Evolutionary conservation across 53 echinoderm and acorn worm genomes (phyloP).

Genomic region (Holothuria leucospilota): DNA sequence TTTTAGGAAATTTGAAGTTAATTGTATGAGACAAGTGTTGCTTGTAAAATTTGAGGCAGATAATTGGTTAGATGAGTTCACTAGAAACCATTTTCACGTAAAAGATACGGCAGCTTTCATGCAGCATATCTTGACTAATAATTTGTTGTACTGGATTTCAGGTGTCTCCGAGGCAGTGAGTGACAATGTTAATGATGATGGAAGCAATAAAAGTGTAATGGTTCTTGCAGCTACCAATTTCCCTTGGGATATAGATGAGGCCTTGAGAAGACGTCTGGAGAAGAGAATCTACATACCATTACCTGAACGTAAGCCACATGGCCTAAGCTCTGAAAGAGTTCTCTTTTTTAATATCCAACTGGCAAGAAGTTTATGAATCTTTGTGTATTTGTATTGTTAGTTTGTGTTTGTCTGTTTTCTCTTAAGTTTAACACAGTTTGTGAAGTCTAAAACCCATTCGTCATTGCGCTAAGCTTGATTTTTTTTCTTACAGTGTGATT

Average conservation of each 20-base stretch:
- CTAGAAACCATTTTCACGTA: no score
- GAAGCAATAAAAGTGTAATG: slow-evolving; percentile 89
- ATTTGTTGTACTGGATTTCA: neutral
- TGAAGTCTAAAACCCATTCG: no score
- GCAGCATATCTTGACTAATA: no score
- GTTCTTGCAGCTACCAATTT: slow-evolving; percentile 98
- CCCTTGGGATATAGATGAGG: slow-evolving; percentile 99
- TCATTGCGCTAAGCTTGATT: no score
- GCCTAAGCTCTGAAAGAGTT: no score
- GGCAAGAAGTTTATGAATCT: neutral
- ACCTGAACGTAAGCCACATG: slow-evolving; percentile 66
- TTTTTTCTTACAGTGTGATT: no score
- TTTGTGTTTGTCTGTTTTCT: neutral
- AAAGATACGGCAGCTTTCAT: no score
- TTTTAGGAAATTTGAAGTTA: no score
- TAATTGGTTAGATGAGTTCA: no score
- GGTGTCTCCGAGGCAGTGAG: slow-evolving; percentile 1
- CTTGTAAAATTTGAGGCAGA: no score
- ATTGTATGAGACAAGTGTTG: no score
- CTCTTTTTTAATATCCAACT: neutral
- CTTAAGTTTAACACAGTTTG: no score
- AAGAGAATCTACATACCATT: slow-evolving; percentile 99
- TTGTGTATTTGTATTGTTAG: neutral
- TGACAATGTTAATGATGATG: slow-evolving; percentile 73
- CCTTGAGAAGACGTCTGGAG: slow-evolving; percentile 92